Base-by-base conservation (phyloP, 2,113 vertebrate genomes). In the Melanostigma gelatinosum region DNA sequence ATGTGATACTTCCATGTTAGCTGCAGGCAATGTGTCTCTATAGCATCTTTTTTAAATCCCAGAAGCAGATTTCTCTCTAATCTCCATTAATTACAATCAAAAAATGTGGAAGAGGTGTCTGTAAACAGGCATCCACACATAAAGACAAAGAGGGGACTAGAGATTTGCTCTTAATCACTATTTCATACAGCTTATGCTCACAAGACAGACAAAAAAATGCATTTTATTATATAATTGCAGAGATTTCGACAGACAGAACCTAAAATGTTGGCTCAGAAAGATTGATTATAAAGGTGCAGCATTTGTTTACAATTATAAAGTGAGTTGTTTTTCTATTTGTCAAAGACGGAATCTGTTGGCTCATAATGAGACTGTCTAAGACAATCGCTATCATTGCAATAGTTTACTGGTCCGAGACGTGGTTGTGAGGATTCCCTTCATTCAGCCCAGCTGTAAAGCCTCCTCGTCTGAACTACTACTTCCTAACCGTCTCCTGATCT, bases 1-100 rank as follows among this genome's bases (percentile, higher is more conserved):
- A 92, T 38, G 88, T 70, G 83, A 93, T 91, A 88, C 90, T 81
- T 87, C 75, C 67, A 64, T 72, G 80, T 77, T 84, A 58, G 69
- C 86, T 80, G 70, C 40, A 84, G 84, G 87, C 76, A 18, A 66
- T 24, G 18, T 69, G 71, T 50, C 66, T 63, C 66, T 27, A 67
- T 27, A 6, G 38, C 57, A 66, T 38, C 10, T 32, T 55, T 76
- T 60, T 67, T 48, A 76, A 69, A 65, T 80, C n/a, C 36, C 36
- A 62, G 34, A 3, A 18, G 61, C 58, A 48, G 48, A 75, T 80
- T 75, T 87, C 3, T 6, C 58, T 66, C 44, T 2, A 60, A 78
- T 63, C 29, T 52, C 16, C 48, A 76, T 38, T n/a, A 66, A 65
- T 70, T 77, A 68, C 34, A 62, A 64, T 62, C 29, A 62, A 8